Base-by-base conservation (phyloP, 1,140 invertebrate species). In the Chymomyza costata region DNA sequence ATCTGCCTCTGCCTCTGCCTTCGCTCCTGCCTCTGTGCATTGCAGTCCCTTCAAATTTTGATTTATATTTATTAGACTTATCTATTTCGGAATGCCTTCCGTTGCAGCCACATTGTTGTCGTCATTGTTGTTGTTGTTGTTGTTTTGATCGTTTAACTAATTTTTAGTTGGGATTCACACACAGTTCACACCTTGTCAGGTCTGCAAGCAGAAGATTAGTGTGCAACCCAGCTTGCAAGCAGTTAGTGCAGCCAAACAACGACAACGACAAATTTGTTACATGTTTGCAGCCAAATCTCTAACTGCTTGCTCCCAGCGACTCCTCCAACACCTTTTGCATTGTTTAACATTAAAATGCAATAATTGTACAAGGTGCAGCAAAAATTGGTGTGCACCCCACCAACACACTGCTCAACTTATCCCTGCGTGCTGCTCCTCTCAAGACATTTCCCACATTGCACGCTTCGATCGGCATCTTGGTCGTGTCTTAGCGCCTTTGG, bases 241-340 rank as follows among this genome's bases (percentile, higher is more conserved):
- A 54, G 47, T 44, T 35, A 61, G 47, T n/a, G 64, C 38, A 43
- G 43, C 41, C 44, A 66, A 59, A 61, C 48, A 28, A 16, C 37
- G 66, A 70, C 67, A 71, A 45, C 70, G 70, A 74, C 70, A 74
- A 74, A 74, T 74, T 74, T 32, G 70, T 74, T 74, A 76, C 70
- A 74, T 61, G 61, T 46, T 19, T 32, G 30, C 13, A 17, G 28
- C 8, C 28, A 15, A 39, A 48, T 21, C 55, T 41, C 48, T 32
- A 18, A 30, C 19, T n/a, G 18, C 31, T 18, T 13, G 19, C 31
- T 31, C 18, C 41, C 34, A n/a, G 50, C 28, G 14, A 54, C 21
- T 32, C 49, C 44, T 40, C 45, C 59, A 62, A 62, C 59, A 63
- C 53, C 21, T 46, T 45, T n/a, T 31, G 49, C 60, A 55, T 76